A percentile compares a stretch with the other conserved stretches of the same genome.
These are phyloP conservation scores for Vidua macroura DNA, from an alignment of 2,113 vertebrate species.

Conservation along the genomic window DNA sequence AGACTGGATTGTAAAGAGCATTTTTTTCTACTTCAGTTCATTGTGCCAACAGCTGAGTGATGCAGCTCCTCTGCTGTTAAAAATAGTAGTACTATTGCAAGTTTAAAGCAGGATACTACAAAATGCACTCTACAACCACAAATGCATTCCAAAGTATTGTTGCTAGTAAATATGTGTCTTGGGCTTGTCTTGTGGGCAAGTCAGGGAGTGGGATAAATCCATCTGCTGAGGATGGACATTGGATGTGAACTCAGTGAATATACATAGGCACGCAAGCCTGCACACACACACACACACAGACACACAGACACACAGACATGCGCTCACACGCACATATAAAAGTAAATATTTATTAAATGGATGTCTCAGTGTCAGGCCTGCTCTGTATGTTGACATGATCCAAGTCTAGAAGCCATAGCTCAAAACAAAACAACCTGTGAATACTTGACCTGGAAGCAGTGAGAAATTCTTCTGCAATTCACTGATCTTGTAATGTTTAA, in stretches of 20 bases:
- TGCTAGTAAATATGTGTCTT: background rate
- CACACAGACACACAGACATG: background rate
- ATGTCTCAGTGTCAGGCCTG: background rate
- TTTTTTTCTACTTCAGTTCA: background rate
- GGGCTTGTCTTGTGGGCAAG: background rate
- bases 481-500: conserved; percentile 5
- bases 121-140: conserved; percentile 14
- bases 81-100: background rate
- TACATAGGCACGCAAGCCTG: background rate
- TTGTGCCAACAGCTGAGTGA: background rate
- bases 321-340: background rate
- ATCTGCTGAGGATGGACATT: background rate
- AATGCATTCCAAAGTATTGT: background rate
- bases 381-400: conserved; percentile 24
- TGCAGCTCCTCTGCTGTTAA: background rate
- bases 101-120: background rate
- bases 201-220: background rate
- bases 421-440: conserved; percentile 61
- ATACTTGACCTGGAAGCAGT: conserved; percentile 38
- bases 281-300: background rate
- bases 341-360: conserved; percentile 48
- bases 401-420: conserved; percentile 18
- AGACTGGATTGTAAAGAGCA: background rate
- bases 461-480: conserved; percentile 5
- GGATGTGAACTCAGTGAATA: background rate